phyloP scores from a whole-genome alignment of 2,888 invertebrate genomes.

The Nebria salina region DNA sequence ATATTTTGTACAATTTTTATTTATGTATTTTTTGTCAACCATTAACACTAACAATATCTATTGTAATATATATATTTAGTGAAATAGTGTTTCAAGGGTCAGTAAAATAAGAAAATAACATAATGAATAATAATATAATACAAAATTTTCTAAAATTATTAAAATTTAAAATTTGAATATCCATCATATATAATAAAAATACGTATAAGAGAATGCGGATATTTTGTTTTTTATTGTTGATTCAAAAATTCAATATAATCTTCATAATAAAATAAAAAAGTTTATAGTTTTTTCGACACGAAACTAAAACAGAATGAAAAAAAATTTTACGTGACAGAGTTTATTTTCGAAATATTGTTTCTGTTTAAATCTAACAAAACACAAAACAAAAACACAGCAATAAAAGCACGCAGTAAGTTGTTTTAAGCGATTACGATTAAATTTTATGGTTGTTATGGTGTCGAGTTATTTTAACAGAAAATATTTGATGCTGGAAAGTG shows the following conservation, averaged over 20 bases:
- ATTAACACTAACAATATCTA: no score
- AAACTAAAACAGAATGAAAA: not conserved
- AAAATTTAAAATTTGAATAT: no score
- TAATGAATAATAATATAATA: no score
- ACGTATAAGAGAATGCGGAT: no score
- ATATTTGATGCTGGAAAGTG: not conserved
- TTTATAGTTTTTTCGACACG: not conserved
- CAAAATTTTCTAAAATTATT: no score
- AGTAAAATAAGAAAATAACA: no score
- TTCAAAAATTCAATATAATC: no score
- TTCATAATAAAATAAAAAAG: not conserved
- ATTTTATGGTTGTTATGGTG: constrained; percentile 26
- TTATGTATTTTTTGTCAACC: no score
- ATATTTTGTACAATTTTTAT: no score
- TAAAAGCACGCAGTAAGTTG: constrained; percentile 26
- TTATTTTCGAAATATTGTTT: not conserved
- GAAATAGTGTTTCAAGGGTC: no score
- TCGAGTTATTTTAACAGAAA: constrained; percentile 15
- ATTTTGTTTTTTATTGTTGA: not conserved
- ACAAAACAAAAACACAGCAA: constrained; percentile 25
- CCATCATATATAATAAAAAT: no score
- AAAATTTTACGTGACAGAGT: not conserved
- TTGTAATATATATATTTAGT: no score
- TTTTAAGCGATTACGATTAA: constrained; percentile 33
- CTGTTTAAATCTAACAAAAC: constrained; percentile 9